Evolutionary conservation across 2,797 vertebrate genomes (phyloP), one percentile per base, ranked within the genome.

Genomic region (Pangasius mekongensis): DNA sequence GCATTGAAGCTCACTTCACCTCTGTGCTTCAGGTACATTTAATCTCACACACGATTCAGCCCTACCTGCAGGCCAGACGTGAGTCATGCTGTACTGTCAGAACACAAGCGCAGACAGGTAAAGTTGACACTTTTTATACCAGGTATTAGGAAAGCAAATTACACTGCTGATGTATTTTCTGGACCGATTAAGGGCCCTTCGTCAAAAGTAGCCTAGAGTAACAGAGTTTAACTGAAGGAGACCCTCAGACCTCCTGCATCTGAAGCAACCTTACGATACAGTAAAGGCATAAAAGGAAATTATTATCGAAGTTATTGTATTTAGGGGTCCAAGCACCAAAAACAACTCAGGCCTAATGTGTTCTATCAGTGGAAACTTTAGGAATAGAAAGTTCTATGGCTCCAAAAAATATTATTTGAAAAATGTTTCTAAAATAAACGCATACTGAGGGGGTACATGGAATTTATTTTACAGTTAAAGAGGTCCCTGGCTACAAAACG

Each of bases 51-150:
- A 77, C 69, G 77, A 86, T 87, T 84, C 86, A 85, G 80, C 85
- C 84, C 39, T 88, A 87, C 87, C 90, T 91, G 74, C 88, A 89
- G 89, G 85, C 89, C 84, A 77, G 62, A 58, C 82, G 24, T 89
- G 89, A 91, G 83, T 90, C 87, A 90, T 27, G 3, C 39, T 3
- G 78, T 64, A 56, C 77, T 74, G 76, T 77, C 76, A 85, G 77
- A 76, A 71, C 33, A 56, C 91, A 74, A 89, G 76, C 56, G 60
- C 81, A 66, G 84, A 84, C 90, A 83, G 77, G 86, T 30, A 18
- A 86, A 84, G 76, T 89, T 87, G 33, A 88, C 85, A 87, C 77
- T 84, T 88, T 89, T 86, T 83, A 87, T 69, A 64, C 77, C 83
- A 8, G 56, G 73, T 77, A 84, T 90, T 87, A 89, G 33, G 80